Evolutionary conservation across 92 coral and sea anemone species (phyloP), one percentile per base, ranked within the genome.

Genomic region (Plumapathes pennacea): DNA sequence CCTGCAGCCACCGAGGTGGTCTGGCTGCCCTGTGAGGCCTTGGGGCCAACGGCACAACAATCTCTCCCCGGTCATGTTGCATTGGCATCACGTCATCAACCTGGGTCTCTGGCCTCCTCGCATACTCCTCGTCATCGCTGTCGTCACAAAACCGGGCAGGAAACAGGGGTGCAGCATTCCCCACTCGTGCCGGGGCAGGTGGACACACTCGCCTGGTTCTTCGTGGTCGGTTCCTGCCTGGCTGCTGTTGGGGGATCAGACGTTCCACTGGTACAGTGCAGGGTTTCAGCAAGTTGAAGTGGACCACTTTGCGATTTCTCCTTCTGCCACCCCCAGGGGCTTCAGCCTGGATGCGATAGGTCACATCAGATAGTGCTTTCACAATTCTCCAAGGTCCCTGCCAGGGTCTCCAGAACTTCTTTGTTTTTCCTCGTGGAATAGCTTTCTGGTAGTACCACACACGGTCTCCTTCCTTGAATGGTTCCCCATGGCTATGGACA

Each of bases 361-460:
- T 72, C 30, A 52, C 28, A 13, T 71, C 78, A 3, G 70, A 38
- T 20, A 71, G 32, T 21, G 47, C 60, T 48, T 59, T 71, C 38
- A 72, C 71, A 10, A 72, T 42, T 21, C 26, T 29, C 65, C 71
- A 71, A 2, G 69, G 78, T 20, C 62, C 78, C 4, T 69, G 25
- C 78, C 78, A 71, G 18, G 78, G 78, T 15, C 38, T 47, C 9
- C 56, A 38, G 38, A 58, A 58, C 34, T 58, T 69, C 50, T 40
- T 47, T 12, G 34, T 40, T 34, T 57, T 9, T 38, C 78, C 21
- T 27, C 60, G 29, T 0, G 56, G 57, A 30, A 70, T 51, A 13
- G 59, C 60, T 45, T 25, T 60, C 38, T 58, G 36, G 37, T 70
- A 46, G 2, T 43, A 22, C 65, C 42, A 58, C 17, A 57, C 76